A percentile compares a stretch with the other conserved stretches of the same genome.
Conservation (phyloP, 1,140 invertebrate genomes). For the Pogonomyrmex californicus region DNA sequence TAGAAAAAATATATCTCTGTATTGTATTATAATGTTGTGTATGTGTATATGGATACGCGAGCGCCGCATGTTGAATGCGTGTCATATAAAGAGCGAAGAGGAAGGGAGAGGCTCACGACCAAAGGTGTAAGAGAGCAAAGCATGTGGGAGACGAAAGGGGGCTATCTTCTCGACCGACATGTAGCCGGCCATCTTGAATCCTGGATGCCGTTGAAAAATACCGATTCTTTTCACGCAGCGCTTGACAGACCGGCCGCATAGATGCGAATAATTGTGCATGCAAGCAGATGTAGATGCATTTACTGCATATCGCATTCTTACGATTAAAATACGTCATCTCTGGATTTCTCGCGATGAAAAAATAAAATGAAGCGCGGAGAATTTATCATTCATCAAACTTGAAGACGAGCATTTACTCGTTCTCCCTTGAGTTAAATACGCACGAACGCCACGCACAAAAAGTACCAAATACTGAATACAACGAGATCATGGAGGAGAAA, state of each 20-base stretch:
- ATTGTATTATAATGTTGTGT: too few relatives aligned
- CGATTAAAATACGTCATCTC: neutral
- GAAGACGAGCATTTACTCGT: neutral
- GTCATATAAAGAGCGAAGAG: slow-evolving; percentile 17
- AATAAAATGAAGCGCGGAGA: slow-evolving; percentile 23
- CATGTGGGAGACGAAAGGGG: slow-evolving; percentile 45
- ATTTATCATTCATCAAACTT: slow-evolving; percentile 25
- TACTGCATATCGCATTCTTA: neutral
- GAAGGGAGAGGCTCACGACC: slow-evolving; percentile 11
- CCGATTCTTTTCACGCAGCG: slow-evolving; percentile 69
- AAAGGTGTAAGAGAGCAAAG: slow-evolving; percentile 61
- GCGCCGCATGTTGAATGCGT: slow-evolving; percentile 39
- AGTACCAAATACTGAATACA: neutral
- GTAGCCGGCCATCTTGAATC: slow-evolving; percentile 84
- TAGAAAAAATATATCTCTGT: neutral
- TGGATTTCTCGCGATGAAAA: neutral
- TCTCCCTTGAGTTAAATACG: neutral
- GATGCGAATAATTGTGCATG: slow-evolving; percentile 38
- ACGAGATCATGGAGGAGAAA: slow-evolving; percentile 44
- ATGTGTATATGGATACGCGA: neutral
- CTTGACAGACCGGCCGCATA: slow-evolving; percentile 79
- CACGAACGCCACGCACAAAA: neutral
- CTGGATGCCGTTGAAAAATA: slow-evolving; percentile 81
- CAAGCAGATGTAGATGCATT: neutral
- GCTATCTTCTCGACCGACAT: slow-evolving; percentile 76